phyloP scores from a whole-genome alignment of 2,113 vertebrate genomes.

The Casuarius casuarius region DNA sequence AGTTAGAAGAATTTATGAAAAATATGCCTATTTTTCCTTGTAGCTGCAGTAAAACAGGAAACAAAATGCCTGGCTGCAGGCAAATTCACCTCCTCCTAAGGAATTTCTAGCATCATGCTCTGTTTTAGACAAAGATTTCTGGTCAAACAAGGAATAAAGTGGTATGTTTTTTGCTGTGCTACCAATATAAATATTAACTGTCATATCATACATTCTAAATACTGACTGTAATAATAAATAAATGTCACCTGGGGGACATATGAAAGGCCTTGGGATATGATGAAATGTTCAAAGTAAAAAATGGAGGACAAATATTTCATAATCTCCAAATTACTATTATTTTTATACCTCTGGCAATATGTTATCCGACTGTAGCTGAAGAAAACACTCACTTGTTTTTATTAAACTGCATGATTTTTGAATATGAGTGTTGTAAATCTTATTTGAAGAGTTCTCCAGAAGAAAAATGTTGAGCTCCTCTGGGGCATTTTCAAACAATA shows the following conservation, averaged over 20 bases:
- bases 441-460: neutral
- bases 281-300: conserved; percentile 17
- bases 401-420: conserved; percentile 29
- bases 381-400: conserved; percentile 4
- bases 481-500: conserved; percentile 23
- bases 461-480: neutral
- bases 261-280: neutral
- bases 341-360: conserved; percentile 22
- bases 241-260: neutral
- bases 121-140: neutral
- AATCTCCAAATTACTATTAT: conserved; percentile 21
- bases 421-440: conserved; percentile 6
- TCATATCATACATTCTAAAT: neutral
- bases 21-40: neutral
- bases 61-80: neutral
- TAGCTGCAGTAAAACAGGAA: neutral
- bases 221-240: neutral
- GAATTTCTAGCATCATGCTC: neutral
- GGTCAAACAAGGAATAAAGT: neutral
- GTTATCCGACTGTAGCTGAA: neutral
- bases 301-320: neutral
- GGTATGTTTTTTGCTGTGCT: neutral
- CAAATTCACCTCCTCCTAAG: neutral
- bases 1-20: neutral
- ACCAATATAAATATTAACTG: neutral